Percentiles rank a stretch among this genome's conserved stretches.
These are phyloP conservation scores for Arctocebus calabarensis DNA, from an alignment of 2,797 vertebrate species.

Conservation along the genomic window DNA sequence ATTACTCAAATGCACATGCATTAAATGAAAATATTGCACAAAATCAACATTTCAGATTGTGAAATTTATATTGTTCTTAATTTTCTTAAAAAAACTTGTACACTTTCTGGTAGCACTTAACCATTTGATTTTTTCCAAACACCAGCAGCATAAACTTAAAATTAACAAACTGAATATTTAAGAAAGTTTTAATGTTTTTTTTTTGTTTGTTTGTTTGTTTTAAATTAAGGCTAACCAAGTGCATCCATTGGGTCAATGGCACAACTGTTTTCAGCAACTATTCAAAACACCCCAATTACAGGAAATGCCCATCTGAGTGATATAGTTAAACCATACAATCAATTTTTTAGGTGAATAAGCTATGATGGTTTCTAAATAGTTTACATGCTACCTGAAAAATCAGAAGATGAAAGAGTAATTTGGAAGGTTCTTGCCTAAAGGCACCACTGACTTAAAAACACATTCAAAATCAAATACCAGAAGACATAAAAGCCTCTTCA, in stretches of 20 bases:
- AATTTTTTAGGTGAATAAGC: conserved; percentile 77
- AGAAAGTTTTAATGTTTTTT: conserved; percentile 74
- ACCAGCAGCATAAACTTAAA: conserved; percentile 87
- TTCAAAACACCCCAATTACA: conserved; percentile 85
- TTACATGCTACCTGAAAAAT: conserved; percentile 75
- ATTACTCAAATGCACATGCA: conserved; percentile 95
- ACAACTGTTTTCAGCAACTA: conserved; percentile 90
- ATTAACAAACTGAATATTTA: conserved; percentile 85
- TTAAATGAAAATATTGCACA: conserved; percentile 98
- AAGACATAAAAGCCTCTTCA: conserved; percentile 84
- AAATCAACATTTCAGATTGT: conserved; percentile 91
- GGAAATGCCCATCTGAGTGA: conserved; percentile 87
- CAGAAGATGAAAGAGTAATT: conserved; percentile 79
- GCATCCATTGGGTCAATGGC: conserved; percentile 91
- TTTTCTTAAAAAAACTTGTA: conserved; percentile 84
- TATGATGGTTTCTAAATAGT: conserved; percentile 70
- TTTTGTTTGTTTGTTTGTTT: conserved; percentile 87
- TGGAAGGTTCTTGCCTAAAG: conserved; percentile 82
- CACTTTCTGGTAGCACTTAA: conserved; percentile 87
- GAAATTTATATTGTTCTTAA: conserved; percentile 85
- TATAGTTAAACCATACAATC: conserved; percentile 87
- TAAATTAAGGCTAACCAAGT: conserved; percentile 96
- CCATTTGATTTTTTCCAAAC: conserved; percentile 82
- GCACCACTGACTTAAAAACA: conserved; percentile 85
- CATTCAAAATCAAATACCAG: conserved; percentile 85